These are phyloP conservation scores for Drosophila auraria DNA, from an alignment of 1,140 invertebrate genomes.

Conservation along the genomic window DNA sequence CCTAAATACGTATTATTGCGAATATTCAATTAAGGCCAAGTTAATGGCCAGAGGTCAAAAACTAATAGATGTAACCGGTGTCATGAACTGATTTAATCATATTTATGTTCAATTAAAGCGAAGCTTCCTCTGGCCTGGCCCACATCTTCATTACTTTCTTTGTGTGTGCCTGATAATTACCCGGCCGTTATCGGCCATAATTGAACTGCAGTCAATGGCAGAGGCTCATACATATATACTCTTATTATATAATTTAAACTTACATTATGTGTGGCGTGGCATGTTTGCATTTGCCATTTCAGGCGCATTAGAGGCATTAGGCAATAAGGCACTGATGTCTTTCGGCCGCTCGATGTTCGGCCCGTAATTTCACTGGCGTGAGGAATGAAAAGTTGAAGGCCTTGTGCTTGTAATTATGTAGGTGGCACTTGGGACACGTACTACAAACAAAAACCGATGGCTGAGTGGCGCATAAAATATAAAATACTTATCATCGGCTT, in stretches of 20 bases:
- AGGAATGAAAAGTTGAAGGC: conserved; percentile 24
- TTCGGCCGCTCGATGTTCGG: conserved; percentile 53
- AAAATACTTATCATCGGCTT: conserved; percentile 46
- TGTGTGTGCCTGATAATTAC: conserved; percentile 28
- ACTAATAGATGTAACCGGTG: not conserved
- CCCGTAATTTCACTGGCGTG: conserved; percentile 54
- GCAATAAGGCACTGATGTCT: conserved; percentile 56
- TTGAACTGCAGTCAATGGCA: conserved; percentile 34
- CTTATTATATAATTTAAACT: conserved; percentile 10
- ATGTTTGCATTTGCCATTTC: conserved; percentile 63
- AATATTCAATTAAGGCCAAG: conserved; percentile 6
- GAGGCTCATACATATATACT: not conserved
- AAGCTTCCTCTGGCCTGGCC: conserved; percentile 27
- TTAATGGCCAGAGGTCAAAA: conserved; percentile 22
- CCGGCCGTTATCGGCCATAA: conserved; percentile 35
- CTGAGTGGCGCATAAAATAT: conserved; percentile 63
- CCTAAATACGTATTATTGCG: not conserved
- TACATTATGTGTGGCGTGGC: conserved; percentile 4
- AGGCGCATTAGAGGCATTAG: conserved; percentile 48
- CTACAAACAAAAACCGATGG: conserved; percentile 46
- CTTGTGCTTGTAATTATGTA: conserved; percentile 58
- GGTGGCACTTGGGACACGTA: conserved; percentile 64
- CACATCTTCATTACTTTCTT: conserved; percentile 37
- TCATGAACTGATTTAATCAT: conserved; percentile 34
- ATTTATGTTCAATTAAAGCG: conserved; percentile 29